Conservation (phyloP, 1,140 invertebrate species). For the Rhagoletis zephyria region DNA sequence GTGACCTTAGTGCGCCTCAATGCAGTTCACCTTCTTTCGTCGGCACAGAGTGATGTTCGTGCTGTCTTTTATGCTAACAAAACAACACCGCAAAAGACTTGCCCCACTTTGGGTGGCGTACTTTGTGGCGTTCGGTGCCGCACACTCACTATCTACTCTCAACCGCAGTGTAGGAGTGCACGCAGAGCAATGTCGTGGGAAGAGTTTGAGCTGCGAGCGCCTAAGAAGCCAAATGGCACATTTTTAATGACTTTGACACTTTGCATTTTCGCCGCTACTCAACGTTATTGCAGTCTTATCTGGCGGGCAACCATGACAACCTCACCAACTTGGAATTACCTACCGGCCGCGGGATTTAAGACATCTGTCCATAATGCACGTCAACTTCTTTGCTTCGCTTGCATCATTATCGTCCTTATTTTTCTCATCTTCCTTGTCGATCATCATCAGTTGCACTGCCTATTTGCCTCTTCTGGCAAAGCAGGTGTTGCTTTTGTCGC, state of each 20-base stretch:
- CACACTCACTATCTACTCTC: not conserved
- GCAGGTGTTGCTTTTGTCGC: not conserved
- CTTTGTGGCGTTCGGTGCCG: not conserved
- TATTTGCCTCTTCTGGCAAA: no score
- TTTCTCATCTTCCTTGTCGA: not conserved
- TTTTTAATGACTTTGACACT: constrained; percentile 19
- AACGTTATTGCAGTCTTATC: not conserved
- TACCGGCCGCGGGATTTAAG: no score
- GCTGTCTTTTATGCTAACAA: not conserved
- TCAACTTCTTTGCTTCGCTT: not conserved
- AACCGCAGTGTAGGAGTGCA: no score
- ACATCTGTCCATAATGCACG: not conserved
- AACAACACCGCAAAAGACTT: not conserved
- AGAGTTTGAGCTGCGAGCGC: not conserved
- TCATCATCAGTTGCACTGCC: not conserved
- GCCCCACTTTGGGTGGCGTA: not conserved
- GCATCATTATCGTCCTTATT: not conserved
- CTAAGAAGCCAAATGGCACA: not conserved
- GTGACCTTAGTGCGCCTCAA: no score
- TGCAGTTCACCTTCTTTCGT: not conserved
- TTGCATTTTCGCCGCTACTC: not conserved
- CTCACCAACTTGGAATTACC: not conserved
- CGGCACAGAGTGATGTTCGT: not conserved
- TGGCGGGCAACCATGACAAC: not conserved
- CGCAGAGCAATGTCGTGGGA: no score